These are phyloP conservation scores for Chymomyza fuscimana DNA, from an alignment of 2,888 invertebrate species.

Conservation along the genomic window DNA sequence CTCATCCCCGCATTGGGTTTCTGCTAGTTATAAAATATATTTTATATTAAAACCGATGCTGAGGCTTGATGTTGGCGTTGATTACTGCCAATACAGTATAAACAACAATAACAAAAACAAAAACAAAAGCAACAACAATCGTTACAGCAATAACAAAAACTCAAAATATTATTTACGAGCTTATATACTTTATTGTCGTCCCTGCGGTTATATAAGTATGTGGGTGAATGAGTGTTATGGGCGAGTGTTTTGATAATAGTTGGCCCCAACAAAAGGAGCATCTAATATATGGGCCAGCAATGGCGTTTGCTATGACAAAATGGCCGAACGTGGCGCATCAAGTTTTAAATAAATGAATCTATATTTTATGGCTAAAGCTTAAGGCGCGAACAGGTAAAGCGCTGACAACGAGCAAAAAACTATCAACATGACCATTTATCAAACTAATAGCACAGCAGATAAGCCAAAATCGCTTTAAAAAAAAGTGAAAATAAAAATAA, in stretches of 20 bases:
- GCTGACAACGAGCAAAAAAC: conserved; percentile 42
- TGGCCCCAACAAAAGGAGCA: background rate
- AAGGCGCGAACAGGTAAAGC: conserved; percentile 23
- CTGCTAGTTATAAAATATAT: conserved; percentile 12
- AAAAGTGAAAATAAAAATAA: conserved; percentile 17
- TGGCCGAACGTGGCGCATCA: background rate
- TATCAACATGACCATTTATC: conserved; percentile 57
- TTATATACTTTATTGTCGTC: conserved; percentile 1
- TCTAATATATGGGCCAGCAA: background rate
- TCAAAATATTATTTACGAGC: conserved; percentile 12
- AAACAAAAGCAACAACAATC: background rate
- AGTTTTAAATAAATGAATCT: background rate
- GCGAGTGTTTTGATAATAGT: background rate
- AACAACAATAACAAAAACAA: conserved; percentile 17
- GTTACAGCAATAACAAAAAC: background rate
- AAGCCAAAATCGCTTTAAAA: conserved; percentile 3
- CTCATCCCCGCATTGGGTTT: conserved; percentile 1
- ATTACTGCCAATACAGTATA: conserved; percentile 6
- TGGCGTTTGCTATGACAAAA: background rate
- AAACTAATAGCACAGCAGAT: conserved; percentile 60
- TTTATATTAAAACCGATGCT: conserved; percentile 22
- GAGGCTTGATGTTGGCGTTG: conserved; percentile 9
- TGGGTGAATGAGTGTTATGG: too few species aligned
- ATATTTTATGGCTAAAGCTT: background rate
- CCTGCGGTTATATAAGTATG: background rate